Percentiles rank a stretch among this genome's conserved stretches.
Conservation (phyloP, 1,140 invertebrate species). For the Drosophila varians region DNA sequence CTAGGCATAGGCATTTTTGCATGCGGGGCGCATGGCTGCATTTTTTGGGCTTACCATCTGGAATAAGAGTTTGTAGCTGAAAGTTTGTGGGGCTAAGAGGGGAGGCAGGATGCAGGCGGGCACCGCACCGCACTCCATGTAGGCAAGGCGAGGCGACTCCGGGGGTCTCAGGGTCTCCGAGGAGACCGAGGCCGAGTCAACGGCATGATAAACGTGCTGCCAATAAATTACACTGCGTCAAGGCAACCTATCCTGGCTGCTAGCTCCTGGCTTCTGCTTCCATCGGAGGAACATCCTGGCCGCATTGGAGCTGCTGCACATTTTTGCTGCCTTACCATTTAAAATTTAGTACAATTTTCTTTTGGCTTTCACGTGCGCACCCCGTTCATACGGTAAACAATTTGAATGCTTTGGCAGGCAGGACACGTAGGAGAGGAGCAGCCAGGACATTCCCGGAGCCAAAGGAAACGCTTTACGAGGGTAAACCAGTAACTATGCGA, state of each 20-base stretch:
- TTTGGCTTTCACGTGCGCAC: conserved; percentile 73
- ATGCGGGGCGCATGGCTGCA: conserved; percentile 77
- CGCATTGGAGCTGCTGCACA: conserved; percentile 54
- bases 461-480: background rate
- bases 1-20: conserved; percentile 77
- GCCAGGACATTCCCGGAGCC: conserved; percentile 3
- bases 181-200: conserved; percentile 50
- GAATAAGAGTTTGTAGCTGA: conserved; percentile 1
- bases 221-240: conserved; percentile 82
- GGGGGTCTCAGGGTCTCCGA: conserved; percentile 10
- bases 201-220: conserved; percentile 81
- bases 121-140: conserved; percentile 2
- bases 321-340: conserved; percentile 79
- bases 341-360: conserved; percentile 82
- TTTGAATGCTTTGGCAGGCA: conserved; percentile 79
- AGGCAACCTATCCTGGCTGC: conserved; percentile 46
- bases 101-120: no score
- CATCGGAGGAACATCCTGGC: background rate
- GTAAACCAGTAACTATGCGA: conserved; percentile 16
- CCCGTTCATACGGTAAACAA: conserved; percentile 78
- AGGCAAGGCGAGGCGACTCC: conserved; percentile 15
- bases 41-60: conserved; percentile 72
- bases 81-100: background rate
- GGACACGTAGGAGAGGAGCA: conserved; percentile 59
- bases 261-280: conserved; percentile 13